Percentiles rank a stretch among this genome's conserved stretches.
Evolutionary conservation across 2,888 invertebrate genomes (phyloP).

Genomic region (Yponomeuta sedellus): DNA sequence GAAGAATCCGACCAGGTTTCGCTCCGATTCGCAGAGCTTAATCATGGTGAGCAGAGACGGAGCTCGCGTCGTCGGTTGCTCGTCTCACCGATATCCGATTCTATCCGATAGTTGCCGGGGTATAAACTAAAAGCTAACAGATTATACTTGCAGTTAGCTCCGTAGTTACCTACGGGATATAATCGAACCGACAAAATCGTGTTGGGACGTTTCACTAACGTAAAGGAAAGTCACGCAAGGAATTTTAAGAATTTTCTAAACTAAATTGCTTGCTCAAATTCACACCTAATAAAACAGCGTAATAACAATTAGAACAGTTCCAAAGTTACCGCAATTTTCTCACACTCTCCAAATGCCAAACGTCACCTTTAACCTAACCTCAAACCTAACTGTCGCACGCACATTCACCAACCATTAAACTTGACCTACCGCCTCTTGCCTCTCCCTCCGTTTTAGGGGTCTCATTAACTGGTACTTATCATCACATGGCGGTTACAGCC

Average conservation of each 20-base stretch:
- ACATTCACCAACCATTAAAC: slow-evolving; percentile 24
- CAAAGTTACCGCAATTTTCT: slow-evolving; percentile 1
- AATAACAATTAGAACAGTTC: not conserved
- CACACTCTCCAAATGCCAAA: slow-evolving; percentile 7
- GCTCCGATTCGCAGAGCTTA: too few relatives aligned
- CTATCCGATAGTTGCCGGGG: too few relatives aligned
- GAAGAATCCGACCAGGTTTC: too few relatives aligned
- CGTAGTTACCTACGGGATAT: not conserved
- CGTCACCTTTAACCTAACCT: slow-evolving; percentile 58
- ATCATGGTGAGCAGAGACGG: too few relatives aligned
- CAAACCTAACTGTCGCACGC: slow-evolving; percentile 55
- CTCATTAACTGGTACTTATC: slow-evolving; percentile 31
- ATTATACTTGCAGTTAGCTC: not conserved
- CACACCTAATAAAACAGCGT: not conserved
- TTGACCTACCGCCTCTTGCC: slow-evolving; percentile 28
- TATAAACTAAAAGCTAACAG: too few relatives aligned
- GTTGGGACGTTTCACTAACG: too few relatives aligned
- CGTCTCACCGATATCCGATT: too few relatives aligned
- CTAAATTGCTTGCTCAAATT: too few relatives aligned
- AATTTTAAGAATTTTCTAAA: too few relatives aligned
- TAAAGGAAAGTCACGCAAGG: too few relatives aligned
- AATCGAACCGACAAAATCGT: not conserved
- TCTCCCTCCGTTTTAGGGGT: slow-evolving; percentile 25
- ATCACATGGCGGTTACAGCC: slow-evolving; percentile 18
- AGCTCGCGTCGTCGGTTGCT: too few relatives aligned